Percentiles rank a stretch among this genome's conserved stretches.
These are phyloP conservation scores for Pyxicephalus adspersus DNA, from an alignment of 2,113 vertebrate genomes.

Conservation along the genomic window DNA sequence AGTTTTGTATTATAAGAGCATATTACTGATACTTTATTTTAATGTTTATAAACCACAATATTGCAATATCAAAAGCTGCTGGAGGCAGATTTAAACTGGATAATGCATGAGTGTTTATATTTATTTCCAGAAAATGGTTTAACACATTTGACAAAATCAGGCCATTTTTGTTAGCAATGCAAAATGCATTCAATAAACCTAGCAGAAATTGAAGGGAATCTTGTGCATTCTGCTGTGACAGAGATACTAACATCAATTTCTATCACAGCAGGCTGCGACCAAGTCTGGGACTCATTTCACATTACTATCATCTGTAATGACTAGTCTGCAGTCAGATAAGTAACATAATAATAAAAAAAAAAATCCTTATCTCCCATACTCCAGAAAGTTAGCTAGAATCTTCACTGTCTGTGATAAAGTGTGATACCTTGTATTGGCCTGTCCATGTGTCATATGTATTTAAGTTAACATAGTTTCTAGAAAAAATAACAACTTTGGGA, in stretches of 20 bases:
- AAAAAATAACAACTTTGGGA: neutral
- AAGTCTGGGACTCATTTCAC: conserved; percentile 46
- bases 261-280: conserved; percentile 46
- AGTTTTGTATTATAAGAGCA: neutral
- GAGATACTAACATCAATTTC: conserved; percentile 52
- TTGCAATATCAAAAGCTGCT: conserved; percentile 10
- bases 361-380: conserved; percentile 7
- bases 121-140: conserved; percentile 13
- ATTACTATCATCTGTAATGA: conserved; percentile 49
- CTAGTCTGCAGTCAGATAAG: conserved; percentile 45
- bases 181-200: conserved; percentile 42
- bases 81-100: conserved; percentile 11
- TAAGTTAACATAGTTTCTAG: conserved; percentile 11
- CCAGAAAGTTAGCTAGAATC: conserved; percentile 20
- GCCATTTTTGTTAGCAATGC: conserved; percentile 33
- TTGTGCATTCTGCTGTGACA: conserved; percentile 54
- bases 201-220: conserved; percentile 29
- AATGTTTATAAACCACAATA: neutral
- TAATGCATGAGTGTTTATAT: conserved; percentile 9
- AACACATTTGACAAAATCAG: conserved; percentile 24
- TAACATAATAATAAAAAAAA: conserved; percentile 22
- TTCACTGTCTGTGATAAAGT: conserved; percentile 16
- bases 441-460: conserved; percentile 18
- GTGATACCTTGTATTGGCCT: conserved; percentile 5
- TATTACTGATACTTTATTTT: conserved; percentile 8